Evolutionary conservation across 2,888 invertebrate genomes (phyloP), one percentile per base, ranked within the genome.

Genomic region (Alentia gelatinosa): DNA sequence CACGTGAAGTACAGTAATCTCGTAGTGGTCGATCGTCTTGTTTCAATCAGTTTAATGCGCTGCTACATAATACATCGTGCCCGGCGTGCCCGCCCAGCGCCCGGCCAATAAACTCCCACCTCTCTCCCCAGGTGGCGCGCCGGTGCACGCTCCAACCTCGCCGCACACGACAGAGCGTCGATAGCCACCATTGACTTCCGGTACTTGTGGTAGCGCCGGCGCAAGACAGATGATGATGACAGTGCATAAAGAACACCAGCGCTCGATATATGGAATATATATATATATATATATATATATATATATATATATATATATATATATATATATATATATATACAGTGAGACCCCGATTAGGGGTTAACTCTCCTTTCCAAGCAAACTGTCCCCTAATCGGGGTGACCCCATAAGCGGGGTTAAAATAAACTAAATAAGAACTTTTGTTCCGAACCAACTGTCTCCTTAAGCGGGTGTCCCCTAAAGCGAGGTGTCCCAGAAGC

Each of bases 21-120:
- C 56, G 23, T 56, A 19, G 3, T 56, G 56, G 19, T 56, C 56
- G 56, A 56, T 56, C 56, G 56, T 56, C 56, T 56, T 56, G 56
- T 56, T 56, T 56, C 56, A 56, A 56, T 56, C 56, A 56, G 56
- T 56, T 56, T 56, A 56, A 56, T 56, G 56, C 56, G 56, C 56
- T 12, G 56, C 56, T 56, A 56, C 56, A 56, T 56, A 56, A 56
- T 56, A n/a, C n/a, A 56, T 56, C n/a, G n/a, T n/a, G 56, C 23
- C 5, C 56, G 19, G 56, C n/a, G 19, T 56, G 23, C n/a, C 56
- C n/a, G 3, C 56, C n/a, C 56, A 19, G n/a, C 19, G 23, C 56
- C 56, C 19, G 56, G n/a, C 56, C 56, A 56, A 56, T 56, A 56
- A n/a, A 56, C 56, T 4, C 56, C 56, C 56, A 12, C 19, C 56